Conservation (phyloP, 2,888 invertebrate species). For the Monopis laevigella region DNA sequence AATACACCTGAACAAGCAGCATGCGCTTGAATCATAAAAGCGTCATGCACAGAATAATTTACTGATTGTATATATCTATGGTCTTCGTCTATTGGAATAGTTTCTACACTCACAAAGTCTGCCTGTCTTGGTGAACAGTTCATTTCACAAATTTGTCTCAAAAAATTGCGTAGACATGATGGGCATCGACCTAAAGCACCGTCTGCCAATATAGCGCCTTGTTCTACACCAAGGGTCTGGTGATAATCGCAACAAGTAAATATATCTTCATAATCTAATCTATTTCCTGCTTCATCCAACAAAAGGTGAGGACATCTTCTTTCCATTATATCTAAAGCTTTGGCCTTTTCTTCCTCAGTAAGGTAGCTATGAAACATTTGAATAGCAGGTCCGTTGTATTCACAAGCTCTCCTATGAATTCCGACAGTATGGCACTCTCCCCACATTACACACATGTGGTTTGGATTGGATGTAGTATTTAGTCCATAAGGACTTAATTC, state of each 20-base stretch:
- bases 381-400: constrained; percentile 27
- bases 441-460: constrained; percentile 35
- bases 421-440: constrained; percentile 32
- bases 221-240: constrained; percentile 63
- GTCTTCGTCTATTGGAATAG: neutral
- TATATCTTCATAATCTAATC: constrained; percentile 33
- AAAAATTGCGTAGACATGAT: constrained; percentile 81
- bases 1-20: constrained; percentile 83
- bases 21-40: constrained; percentile 72
- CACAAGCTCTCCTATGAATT: constrained; percentile 34
- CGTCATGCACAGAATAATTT: constrained; percentile 60
- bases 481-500: constrained; percentile 7
- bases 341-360: constrained; percentile 34
- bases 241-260: constrained; percentile 69
- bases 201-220: constrained; percentile 69
- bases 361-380: constrained; percentile 32
- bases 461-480: constrained; percentile 1
- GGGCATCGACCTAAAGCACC: constrained; percentile 82
- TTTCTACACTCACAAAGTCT: constrained; percentile 33
- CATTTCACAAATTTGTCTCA: constrained; percentile 79
- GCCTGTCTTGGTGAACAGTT: constrained; percentile 82
- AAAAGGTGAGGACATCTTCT: constrained; percentile 70
- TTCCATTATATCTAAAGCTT: constrained; percentile 42
- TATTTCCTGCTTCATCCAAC: constrained; percentile 43
- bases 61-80: constrained; percentile 50